Conservation (phyloP, 2,797 vertebrate species). For the Peromyscus aztecus region DNA sequence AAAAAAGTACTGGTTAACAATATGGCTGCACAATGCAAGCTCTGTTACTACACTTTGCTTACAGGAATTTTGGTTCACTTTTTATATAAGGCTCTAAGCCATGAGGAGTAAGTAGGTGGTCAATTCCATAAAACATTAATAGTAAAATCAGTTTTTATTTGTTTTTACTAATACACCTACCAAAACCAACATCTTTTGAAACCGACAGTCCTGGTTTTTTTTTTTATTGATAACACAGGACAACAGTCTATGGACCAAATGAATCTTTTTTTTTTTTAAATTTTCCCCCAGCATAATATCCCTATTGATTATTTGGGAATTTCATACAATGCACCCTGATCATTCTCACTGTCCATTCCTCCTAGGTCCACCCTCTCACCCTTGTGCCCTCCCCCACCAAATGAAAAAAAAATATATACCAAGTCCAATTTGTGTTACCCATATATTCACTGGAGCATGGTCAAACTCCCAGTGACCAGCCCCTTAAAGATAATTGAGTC, state of each 20-base stretch:
- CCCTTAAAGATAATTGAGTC: not conserved
- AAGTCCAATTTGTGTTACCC: not conserved
- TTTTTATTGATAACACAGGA: not conserved
- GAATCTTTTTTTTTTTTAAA: not conserved
- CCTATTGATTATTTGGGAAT: not conserved
- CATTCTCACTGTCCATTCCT: not conserved
- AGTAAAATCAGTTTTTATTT: not conserved
- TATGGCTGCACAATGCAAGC: not conserved
- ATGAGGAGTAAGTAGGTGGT: not conserved
- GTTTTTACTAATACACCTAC: not conserved
- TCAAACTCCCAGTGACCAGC: not conserved
- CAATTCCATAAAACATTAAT: not conserved
- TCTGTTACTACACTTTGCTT: not conserved
- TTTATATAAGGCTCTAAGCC: not conserved
- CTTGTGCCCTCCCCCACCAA: not conserved
- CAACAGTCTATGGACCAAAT: not conserved
- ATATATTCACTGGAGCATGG: not conserved
- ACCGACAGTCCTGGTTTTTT: not conserved
- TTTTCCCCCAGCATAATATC: not conserved
- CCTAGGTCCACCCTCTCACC: not conserved
- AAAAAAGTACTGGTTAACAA: not conserved
- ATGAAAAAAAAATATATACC: not conserved
- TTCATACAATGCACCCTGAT: not conserved
- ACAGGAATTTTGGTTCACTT: not conserved
- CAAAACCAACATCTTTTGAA: conserved; percentile 20